phyloP scores from a whole-genome alignment of 2,113 vertebrate genomes.

The Thamnaconus septentrionalis region DNA sequence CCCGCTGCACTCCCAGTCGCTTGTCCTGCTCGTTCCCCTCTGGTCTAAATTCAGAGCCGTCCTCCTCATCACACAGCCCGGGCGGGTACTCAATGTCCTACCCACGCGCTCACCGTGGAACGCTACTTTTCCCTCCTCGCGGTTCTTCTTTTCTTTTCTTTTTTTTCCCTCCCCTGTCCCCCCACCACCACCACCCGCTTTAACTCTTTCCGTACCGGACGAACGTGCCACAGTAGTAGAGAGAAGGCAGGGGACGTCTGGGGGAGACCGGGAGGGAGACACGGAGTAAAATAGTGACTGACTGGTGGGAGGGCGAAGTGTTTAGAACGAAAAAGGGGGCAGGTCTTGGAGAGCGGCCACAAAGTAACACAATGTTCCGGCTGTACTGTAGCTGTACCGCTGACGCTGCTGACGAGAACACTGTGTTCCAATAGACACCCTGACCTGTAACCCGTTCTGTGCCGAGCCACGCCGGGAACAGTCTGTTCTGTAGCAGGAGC shows the following conservation, averaged over 20 bases:
- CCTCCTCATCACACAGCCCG: slow-evolving; percentile 45
- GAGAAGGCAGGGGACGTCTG: no score
- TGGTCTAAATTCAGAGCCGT: slow-evolving; percentile 24
- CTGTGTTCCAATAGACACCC: slow-evolving; percentile 82
- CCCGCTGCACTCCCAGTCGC: slow-evolving; percentile 7
- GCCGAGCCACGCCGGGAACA: slow-evolving; percentile 73
- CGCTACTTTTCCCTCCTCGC: slow-evolving; percentile 12
- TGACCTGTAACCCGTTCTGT: slow-evolving; percentile 83
- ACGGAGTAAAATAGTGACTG: no score
- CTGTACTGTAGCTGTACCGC: slow-evolving; percentile 80
- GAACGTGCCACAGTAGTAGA: no score
- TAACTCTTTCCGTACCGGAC: not conserved
- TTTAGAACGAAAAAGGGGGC: slow-evolving; percentile 76
- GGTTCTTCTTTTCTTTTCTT: not conserved
- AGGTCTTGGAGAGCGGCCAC: slow-evolving; percentile 83
- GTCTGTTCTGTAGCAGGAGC: slow-evolving; percentile 65
- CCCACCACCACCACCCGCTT: no score
- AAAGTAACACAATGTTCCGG: slow-evolving; percentile 87
- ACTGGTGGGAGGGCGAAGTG: slow-evolving; percentile 60
- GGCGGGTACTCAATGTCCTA: slow-evolving; percentile 76
- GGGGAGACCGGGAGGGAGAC: no score
- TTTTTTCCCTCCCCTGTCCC: not conserved
- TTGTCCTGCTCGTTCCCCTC: not conserved
- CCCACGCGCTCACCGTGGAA: slow-evolving; percentile 44
- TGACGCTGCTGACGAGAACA: slow-evolving; percentile 82